Evolutionary conservation across 2,888 invertebrate species (phyloP), one percentile per base, ranked within the genome.

Genomic region (Hypomecis punctinalis): DNA sequence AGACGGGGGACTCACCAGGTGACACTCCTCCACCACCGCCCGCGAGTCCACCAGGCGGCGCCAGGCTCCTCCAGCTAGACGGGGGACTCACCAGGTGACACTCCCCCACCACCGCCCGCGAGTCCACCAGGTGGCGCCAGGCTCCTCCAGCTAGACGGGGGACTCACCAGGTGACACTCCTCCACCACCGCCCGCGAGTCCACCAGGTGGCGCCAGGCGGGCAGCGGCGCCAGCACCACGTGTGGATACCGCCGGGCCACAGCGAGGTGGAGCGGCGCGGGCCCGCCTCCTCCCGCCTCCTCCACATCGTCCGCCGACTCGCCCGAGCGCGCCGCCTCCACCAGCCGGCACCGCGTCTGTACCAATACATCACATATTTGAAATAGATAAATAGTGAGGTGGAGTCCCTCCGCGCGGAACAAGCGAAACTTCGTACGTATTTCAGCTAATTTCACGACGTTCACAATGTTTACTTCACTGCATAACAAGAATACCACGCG

Each of bases 231-330:
- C n/a, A 73, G 69, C 48, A 67, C 68, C 46, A 78, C 67, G 60
- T 67, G 70, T 23, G 79, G 77, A 73, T 68, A 79, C 57, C 68
- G 56, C 8, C 58, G 56, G 2, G 67, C 71, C n/a, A 76, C 58
- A 5, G 75, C 59, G n/a, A 72, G 58, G 66, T 76, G 66, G 5
- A 69, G 45, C 35, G 65, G 59, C 52, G 39, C 7, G 53, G 54
- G 48, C 43, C 7, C 47, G 9, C 35, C 11, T 61, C 58, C 72
- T 64, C 65, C 61, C 55, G 70, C 58, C 72, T 66, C 65, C 61
- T 52, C 7, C 47, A 7, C 35, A 10, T 60, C 58, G 71, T 66
- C 65, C 61, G 53, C 36, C 39, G 47, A 48, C 62, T 47, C 64
- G 67, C 63, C 49, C 23, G 23, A 23, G 59, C 72, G 66, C 66